These are phyloP conservation scores for Myodes glareolus DNA, from an alignment of 2,113 vertebrate genomes.

Conservation along the genomic window DNA sequence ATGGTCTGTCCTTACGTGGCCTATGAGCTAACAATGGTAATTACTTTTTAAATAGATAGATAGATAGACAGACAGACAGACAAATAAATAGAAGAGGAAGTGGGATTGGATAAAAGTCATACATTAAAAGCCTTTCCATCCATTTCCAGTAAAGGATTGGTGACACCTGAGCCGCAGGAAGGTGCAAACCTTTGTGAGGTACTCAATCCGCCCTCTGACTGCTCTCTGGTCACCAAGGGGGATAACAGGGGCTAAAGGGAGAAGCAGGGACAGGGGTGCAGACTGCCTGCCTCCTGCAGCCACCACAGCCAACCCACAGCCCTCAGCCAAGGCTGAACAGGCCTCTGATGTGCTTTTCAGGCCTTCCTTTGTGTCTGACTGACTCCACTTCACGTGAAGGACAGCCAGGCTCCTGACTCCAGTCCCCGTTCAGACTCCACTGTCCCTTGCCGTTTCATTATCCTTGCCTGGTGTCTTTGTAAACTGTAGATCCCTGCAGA, in stretches of 20 bases:
- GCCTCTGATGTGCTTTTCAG: not conserved
- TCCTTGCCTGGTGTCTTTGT: not conserved
- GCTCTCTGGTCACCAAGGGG: not conserved
- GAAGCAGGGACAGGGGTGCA: not conserved
- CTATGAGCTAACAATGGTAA: not conserved
- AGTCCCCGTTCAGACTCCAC: not conserved
- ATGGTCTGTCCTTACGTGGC: not conserved
- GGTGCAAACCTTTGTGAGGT: not conserved
- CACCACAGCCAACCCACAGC: not conserved
- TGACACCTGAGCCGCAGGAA: not conserved
- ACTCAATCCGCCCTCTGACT: not conserved
- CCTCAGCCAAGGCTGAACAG: not conserved
- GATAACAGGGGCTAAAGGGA: not conserved
- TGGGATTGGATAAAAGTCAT: not conserved
- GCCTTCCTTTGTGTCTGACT: not conserved
- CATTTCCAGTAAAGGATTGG: not conserved
- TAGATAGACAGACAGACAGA: not conserved
- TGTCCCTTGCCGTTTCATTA: not conserved
- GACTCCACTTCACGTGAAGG: not conserved
- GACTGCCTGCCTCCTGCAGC: not conserved
- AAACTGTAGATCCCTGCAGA: not conserved
- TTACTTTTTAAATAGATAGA: not conserved
- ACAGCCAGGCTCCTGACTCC: not conserved
- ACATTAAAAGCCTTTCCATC: not conserved
- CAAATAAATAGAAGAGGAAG: not conserved